Conservation (phyloP, 2,888 invertebrate genomes). For the Drosophila neutralis region DNA sequence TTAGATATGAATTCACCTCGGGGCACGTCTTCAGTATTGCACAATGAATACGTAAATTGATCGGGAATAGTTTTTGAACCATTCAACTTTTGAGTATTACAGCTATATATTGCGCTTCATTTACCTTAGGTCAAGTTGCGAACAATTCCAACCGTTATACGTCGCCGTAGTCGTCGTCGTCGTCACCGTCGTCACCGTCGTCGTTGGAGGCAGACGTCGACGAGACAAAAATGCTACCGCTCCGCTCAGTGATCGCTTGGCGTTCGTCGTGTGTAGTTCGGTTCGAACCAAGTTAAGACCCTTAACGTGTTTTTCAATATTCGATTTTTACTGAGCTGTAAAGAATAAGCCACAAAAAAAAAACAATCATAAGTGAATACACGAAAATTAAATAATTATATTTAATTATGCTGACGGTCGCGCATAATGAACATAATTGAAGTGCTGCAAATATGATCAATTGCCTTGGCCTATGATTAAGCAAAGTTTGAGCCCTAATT, state of each 20-base stretch:
- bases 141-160: constrained; percentile 49
- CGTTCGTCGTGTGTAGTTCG: constrained; percentile 65
- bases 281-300: neutral
- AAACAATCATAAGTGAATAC: neutral
- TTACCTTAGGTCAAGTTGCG: constrained; percentile 67
- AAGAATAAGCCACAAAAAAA: constrained; percentile 14
- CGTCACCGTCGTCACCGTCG: constrained; percentile 9
- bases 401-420: constrained; percentile 7
- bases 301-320: neutral
- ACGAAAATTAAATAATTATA: constrained; percentile 3
- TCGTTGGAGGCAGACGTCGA: constrained; percentile 9
- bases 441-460: constrained; percentile 32
- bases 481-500: constrained; percentile 18
- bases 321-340: constrained; percentile 12
- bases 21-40: constrained; percentile 18
- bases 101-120: constrained; percentile 24
- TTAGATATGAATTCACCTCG: neutral
- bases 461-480: constrained; percentile 27
- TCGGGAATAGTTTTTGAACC: constrained; percentile 7
- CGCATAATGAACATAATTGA: constrained; percentile 27
- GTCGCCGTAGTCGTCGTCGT: constrained; percentile 2
- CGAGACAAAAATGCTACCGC: constrained; percentile 17
- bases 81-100: constrained; percentile 8
- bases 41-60: constrained; percentile 2
- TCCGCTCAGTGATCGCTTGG: constrained; percentile 66